phyloP scores from a whole-genome alignment of 2,113 vertebrate genomes.

The Vanacampus margaritifer region DNA sequence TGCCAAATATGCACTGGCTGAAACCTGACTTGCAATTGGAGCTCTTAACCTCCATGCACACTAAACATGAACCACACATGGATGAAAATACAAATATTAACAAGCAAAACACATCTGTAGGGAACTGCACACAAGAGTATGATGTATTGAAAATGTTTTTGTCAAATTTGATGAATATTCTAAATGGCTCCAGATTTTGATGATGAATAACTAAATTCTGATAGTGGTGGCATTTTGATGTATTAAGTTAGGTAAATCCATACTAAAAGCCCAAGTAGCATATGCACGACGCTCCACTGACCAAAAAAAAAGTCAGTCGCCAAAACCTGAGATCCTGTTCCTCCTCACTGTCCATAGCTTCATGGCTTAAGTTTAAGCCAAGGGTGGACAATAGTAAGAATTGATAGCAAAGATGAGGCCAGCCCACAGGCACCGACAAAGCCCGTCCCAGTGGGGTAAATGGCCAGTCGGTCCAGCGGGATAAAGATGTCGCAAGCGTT shows the following conservation, averaged over 20 bases:
- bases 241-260: neutral
- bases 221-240: neutral
- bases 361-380: constrained; percentile 93
- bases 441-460: constrained; percentile 75
- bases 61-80: neutral
- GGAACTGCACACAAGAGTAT: no score
- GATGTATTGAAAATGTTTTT: no score
- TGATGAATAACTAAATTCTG: neutral
- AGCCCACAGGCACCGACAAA: constrained; percentile 86
- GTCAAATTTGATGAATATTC: no score
- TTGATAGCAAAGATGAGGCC: constrained; percentile 82
- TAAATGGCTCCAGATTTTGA: no score
- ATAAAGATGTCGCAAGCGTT: constrained; percentile 88
- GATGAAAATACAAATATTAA: neutral
- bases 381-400: constrained; percentile 84
- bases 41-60: neutral
- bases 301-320: no score
- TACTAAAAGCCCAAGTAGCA: neutral
- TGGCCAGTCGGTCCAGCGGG: constrained; percentile 84
- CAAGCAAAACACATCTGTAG: no score
- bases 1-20: no score
- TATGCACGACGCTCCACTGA: neutral
- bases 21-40: no score
- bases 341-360: constrained; percentile 13
- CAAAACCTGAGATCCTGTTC: neutral